Base-by-base conservation (phyloP, 2,113 vertebrate species). In the Entelurus aequoreus region DNA sequence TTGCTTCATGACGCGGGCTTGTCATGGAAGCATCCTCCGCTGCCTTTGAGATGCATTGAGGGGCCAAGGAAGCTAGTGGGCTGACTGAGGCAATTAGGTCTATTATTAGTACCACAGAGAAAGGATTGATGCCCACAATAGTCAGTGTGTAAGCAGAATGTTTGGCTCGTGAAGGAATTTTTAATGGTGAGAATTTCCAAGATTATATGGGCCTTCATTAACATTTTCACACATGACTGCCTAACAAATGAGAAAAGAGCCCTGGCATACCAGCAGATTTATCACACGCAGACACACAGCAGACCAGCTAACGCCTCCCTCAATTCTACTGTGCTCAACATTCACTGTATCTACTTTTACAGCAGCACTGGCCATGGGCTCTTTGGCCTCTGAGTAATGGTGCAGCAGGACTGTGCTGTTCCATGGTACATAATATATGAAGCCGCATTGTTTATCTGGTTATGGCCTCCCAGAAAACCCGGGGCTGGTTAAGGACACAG, bases 161-260 rank as follows among this genome's bases (percentile, higher is more conserved):
- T 88, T 87, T 54, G 40, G 62, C 91, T 83, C 91, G 92, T 93
- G 94, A 90, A 87, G 85, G 57, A 89, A 92, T 94, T 96, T 92
- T 86, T 90, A 93, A 96, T 92, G 63, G 88, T 83, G 88, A 91
- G 89, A 90, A 93, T 93, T 94, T 92, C 68, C 77, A 86, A 85
- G 92, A 91, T 94, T 90, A 91, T 90, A 89, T 92, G 91, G 93
- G 89, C 93, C 93, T 94, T 97, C 94, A 92, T 96, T 96, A 95
- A 93, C 95, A 92, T 96, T 95, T 98, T 93, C 95, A 96, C 93
- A 93, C 94, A 92, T 83, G 88, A 90, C 93, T 93, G 94, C 86
- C 92, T 93, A 91, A 91, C 93, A 93, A 93, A 94, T 92, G 94
- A 94, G 93, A 91, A 93, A 92, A 91, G 91, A 92, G 91, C 91